These are phyloP conservation scores for Tinea semifulvella DNA, from an alignment of 2,888 invertebrate species.

Conservation along the genomic window DNA sequence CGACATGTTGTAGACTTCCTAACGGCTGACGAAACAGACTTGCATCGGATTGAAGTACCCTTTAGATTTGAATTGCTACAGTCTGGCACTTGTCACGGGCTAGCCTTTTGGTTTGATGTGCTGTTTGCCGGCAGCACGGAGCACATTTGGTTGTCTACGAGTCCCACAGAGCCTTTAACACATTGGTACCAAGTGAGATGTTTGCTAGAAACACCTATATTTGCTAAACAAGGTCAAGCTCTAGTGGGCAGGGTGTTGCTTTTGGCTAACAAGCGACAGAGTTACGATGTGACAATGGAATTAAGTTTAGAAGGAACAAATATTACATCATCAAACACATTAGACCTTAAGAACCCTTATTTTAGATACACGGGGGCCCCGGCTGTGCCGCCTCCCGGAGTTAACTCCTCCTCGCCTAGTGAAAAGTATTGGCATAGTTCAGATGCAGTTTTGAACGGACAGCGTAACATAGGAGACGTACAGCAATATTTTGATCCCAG, in stretches of 20 bases:
- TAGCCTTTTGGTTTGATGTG: constrained; percentile 99
- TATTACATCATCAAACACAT: constrained; percentile 85
- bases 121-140: constrained; percentile 91
- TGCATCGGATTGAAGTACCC: constrained; percentile 95
- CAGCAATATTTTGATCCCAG: constrained; percentile 52
- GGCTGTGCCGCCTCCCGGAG: constrained; percentile 91
- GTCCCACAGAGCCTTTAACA: constrained; percentile 96
- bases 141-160: constrained; percentile 96
- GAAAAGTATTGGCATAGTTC: constrained; percentile 82
- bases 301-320: constrained; percentile 89
- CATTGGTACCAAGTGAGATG: constrained; percentile 99
- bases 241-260: constrained; percentile 88
- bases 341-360: constrained; percentile 98
- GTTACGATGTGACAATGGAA: constrained; percentile 98
- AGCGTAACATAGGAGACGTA: constrained; percentile 51
- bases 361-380: constrained; percentile 96
- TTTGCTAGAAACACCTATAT: constrained; percentile 90
- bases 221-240: constrained; percentile 93
- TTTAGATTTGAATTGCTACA: constrained; percentile 91
- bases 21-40: constrained; percentile 90
- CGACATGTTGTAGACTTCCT: constrained; percentile 94
- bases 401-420: constrained; percentile 90
- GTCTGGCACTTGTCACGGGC: constrained; percentile 94
- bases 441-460: constrained; percentile 30
- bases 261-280: constrained; percentile 95